Percentiles rank a stretch among this genome's conserved stretches.
Evolutionary conservation across 2,797 vertebrate genomes (phyloP).

Genomic region (Alfaro cultratus): DNA sequence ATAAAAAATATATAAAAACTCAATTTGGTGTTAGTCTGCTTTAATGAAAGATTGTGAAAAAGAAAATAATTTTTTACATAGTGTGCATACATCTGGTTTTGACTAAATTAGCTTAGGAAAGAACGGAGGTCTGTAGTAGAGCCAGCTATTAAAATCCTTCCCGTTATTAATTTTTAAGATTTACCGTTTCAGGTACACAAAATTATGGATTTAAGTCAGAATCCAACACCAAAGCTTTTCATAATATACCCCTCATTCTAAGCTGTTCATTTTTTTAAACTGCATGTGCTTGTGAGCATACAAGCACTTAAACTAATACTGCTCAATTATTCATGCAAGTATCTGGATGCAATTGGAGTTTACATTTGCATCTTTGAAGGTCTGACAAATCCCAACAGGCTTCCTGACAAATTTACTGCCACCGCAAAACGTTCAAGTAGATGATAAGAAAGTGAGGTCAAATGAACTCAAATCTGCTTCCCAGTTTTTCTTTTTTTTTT

Average conservation of each 20-base stretch:
- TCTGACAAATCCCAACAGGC: neutral
- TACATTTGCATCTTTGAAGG: neutral
- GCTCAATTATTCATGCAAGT: constrained; percentile 5
- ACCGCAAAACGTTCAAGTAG: no score
- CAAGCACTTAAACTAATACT: neutral
- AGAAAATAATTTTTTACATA: neutral
- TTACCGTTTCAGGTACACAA: neutral
- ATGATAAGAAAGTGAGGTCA: neutral
- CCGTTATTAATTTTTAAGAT: neutral
- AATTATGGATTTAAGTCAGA: neutral
- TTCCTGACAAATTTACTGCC: neutral
- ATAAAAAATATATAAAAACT: neutral
- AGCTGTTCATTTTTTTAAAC: neutral
- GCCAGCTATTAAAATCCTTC: neutral
- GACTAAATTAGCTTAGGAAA: neutral
- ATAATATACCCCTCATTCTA: neutral
- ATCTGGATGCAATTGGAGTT: neutral
- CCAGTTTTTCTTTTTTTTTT: neutral
- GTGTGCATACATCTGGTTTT: neutral
- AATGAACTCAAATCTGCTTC: neutral
- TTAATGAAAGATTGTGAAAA: neutral
- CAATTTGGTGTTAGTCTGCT: neutral
- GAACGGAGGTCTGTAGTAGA: neutral
- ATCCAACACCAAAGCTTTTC: neutral
- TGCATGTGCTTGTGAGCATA: neutral